Conservation (phyloP, 2,113 vertebrate genomes). For the Neogale vison region DNA sequence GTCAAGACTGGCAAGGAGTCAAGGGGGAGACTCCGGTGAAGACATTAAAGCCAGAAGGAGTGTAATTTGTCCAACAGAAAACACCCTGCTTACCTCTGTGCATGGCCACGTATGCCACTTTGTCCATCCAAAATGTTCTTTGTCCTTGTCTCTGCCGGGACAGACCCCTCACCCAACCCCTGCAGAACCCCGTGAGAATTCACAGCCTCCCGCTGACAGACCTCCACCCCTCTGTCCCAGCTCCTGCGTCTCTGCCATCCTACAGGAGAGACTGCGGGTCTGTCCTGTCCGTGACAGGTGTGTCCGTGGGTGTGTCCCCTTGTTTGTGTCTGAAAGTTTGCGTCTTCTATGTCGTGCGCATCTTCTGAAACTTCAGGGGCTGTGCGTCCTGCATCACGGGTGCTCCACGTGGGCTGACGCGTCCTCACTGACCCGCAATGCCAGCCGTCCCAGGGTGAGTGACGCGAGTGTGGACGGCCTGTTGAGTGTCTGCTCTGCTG, state of each 20-base stretch:
- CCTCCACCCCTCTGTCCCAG: neutral
- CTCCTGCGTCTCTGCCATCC: neutral
- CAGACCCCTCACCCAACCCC: neutral
- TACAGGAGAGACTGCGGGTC: neutral
- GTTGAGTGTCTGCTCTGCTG: neutral
- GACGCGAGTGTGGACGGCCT: neutral
- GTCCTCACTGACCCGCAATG: neutral
- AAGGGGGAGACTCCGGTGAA: neutral
- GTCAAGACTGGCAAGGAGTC: neutral
- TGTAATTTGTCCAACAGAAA: neutral
- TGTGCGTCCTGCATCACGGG: neutral
- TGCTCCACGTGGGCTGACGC: accelerated
- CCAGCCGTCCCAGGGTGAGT: neutral
- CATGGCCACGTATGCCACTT: neutral
- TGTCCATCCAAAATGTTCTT: neutral
- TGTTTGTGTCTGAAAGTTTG: neutral
- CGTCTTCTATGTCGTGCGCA: neutral
- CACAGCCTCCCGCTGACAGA: too few species aligned
- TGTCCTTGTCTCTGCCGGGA: neutral
- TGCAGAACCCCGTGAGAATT: neutral
- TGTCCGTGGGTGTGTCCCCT: neutral
- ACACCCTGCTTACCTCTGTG: neutral
- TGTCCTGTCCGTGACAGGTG: too few species aligned
- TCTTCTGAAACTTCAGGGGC: neutral
- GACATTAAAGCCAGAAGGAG: neutral